Evolutionary conservation across 2,888 invertebrate genomes (phyloP).

Genomic region (Macrosoma leucophasiata): DNA sequence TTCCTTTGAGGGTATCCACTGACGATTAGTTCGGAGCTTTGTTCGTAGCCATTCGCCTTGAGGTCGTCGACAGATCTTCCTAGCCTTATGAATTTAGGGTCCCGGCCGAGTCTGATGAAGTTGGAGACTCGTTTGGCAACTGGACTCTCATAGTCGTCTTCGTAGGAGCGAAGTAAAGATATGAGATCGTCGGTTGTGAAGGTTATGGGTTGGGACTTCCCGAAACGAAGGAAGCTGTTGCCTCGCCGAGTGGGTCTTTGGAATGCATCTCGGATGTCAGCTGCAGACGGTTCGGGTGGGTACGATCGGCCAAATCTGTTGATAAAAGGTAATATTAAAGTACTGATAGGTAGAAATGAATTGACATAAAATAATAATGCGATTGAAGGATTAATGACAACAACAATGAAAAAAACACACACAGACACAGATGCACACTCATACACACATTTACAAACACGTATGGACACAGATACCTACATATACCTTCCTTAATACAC

Average conservation of each 20-base stretch:
- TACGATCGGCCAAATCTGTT: conserved; percentile 67
- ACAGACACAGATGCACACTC: too few species aligned
- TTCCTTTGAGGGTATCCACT: conserved; percentile 56
- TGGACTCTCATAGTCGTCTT: conserved; percentile 52
- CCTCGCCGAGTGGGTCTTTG: conserved; percentile 48
- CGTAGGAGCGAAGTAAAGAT: conserved; percentile 50
- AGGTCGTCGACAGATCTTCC: conserved; percentile 56
- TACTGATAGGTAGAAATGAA: too few species aligned
- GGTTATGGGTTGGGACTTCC: conserved; percentile 53
- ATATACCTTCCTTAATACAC: too few species aligned
- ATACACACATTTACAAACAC: too few species aligned
- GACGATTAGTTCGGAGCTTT: conserved; percentile 39
- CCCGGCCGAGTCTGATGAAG: conserved; percentile 59
- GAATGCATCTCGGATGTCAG: conserved; percentile 52
- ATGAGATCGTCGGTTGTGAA: conserved; percentile 56
- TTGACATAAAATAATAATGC: too few species aligned
- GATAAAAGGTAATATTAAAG: too few species aligned
- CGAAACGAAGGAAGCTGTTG: conserved; percentile 62
- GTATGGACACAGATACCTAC: too few species aligned
- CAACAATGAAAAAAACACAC: too few species aligned
- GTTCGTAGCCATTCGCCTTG: conserved; percentile 37
- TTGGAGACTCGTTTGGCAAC: conserved; percentile 45
- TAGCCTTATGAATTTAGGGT: conserved; percentile 67
- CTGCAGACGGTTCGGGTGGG: conserved; percentile 57
- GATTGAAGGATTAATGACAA: too few species aligned